phyloP scores from a whole-genome alignment of 1,140 invertebrate species.

The Musca vetustissima region DNA sequence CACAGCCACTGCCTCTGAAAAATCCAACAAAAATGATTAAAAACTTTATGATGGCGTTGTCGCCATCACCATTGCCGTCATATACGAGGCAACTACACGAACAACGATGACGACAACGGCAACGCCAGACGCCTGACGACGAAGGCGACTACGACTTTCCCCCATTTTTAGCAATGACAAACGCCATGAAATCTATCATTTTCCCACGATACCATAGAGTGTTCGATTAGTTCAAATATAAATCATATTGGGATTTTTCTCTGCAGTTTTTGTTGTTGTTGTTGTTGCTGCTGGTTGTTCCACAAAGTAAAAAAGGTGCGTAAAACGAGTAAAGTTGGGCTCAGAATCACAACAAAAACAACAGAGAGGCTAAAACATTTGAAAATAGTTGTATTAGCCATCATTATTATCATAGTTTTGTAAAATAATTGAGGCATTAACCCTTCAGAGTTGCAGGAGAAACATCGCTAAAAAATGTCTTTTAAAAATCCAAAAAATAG shows the following conservation, averaged over 20 bases:
- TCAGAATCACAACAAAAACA: neutral
- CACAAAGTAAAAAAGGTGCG: constrained; percentile 2
- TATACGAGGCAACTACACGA: neutral
- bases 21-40: too few species aligned
- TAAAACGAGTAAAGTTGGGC: constrained; percentile 6
- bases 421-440: too few species aligned
- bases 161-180: constrained; percentile 18
- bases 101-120: neutral
- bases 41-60: too few species aligned
- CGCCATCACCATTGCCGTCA: too few species aligned
- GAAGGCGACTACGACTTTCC: constrained; percentile 13
- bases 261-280: too few species aligned
- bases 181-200: constrained; percentile 23
- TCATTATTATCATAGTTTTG: too few species aligned
- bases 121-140: neutral
- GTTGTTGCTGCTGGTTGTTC: too few species aligned
- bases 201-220: constrained; percentile 19
- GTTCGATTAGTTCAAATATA: constrained; percentile 22
- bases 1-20: too few species aligned
- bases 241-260: constrained; percentile 8
- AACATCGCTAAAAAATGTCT: too few species aligned
- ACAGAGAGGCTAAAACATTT: neutral
- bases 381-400: too few species aligned
- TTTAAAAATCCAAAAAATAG: too few species aligned
- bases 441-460: too few species aligned